A percentile compares a stretch with the other conserved stretches of the same genome.
phyloP scores from a whole-genome alignment of 1,140 invertebrate genomes.

The Drosophila pallidifrons region DNA sequence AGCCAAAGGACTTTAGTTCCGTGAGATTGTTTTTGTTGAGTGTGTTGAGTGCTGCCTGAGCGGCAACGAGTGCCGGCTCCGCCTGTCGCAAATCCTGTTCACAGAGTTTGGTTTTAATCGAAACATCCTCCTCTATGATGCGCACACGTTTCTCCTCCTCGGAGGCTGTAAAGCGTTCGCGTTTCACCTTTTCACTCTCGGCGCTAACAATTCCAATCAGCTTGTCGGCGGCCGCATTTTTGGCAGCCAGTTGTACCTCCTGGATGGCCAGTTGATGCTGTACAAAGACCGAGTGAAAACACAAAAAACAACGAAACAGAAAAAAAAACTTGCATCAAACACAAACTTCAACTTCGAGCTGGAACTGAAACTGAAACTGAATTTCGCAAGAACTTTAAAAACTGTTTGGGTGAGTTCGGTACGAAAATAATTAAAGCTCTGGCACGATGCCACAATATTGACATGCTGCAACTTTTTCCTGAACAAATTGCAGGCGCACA shows the following conservation, averaged over 20 bases:
- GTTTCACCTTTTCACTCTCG: constrained; percentile 95
- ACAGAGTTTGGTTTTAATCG: constrained; percentile 93
- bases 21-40: constrained; percentile 97
- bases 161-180: constrained; percentile 91
- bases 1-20: constrained; percentile 97
- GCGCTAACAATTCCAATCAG: constrained; percentile 93
- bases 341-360: constrained; percentile 26
- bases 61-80: constrained; percentile 96
- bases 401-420: constrained; percentile 39
- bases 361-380: constrained; percentile 39
- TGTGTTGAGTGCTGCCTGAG: constrained; percentile 96
- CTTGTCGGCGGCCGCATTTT: constrained; percentile 96
- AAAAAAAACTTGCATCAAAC: constrained; percentile 31
- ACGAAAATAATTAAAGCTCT: constrained; percentile 69
- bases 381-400: constrained; percentile 49
- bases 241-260: constrained; percentile 93
- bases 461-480: constrained; percentile 59
- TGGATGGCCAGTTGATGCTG: constrained; percentile 93
- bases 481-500: constrained; percentile 47
- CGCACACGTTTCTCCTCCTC: constrained; percentile 96
- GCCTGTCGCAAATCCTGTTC: constrained; percentile 96
- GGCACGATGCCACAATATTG: constrained; percentile 76
- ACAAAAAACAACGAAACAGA: background rate
- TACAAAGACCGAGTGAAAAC: background rate
- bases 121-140: constrained; percentile 92